Conservation (phyloP, 2,797 vertebrate genomes). For the Brotula barbata region DNA sequence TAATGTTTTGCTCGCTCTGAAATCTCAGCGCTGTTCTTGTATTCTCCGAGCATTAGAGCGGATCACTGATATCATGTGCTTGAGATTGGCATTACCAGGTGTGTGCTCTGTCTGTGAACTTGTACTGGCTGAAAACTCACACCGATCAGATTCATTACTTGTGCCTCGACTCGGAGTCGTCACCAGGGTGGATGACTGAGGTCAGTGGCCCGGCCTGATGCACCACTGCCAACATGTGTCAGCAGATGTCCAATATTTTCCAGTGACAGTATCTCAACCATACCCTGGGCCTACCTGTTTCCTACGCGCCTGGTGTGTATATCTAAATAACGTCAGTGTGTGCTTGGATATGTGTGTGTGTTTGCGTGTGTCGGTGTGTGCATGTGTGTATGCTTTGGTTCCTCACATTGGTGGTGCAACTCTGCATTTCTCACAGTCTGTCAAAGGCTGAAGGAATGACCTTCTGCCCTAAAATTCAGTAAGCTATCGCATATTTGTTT, state of each 20-base stretch:
- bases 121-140: slow-evolving; percentile 4
- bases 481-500: too few relatives aligned
- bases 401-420: slow-evolving; percentile 25
- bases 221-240: slow-evolving; percentile 2
- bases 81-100: slow-evolving; percentile 53
- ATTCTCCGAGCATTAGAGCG: slow-evolving; percentile 19
- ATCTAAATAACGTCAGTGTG: not conserved
- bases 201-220: slow-evolving; percentile 13
- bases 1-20: not conserved
- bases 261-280: not conserved
- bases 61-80: slow-evolving; percentile 26
- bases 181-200: slow-evolving; percentile 14
- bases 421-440: slow-evolving; percentile 35
- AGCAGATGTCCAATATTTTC: slow-evolving; percentile 12
- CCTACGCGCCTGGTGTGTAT: not conserved
- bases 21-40: not conserved
- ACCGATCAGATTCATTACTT: slow-evolving; percentile 17
- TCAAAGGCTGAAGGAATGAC: slow-evolving; percentile 13
- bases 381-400: slow-evolving; percentile 15
- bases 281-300: not conserved
- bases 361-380: not conserved
- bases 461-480: too few relatives aligned
- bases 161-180: slow-evolving; percentile 17
- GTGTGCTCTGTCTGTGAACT: slow-evolving; percentile 12
- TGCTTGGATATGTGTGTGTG: not conserved